Percentiles rank a stretch among this genome's conserved stretches.
These are phyloP conservation scores for Hymenopus coronatus DNA, from an alignment of 2,888 invertebrate species.

Conservation along the genomic window DNA sequence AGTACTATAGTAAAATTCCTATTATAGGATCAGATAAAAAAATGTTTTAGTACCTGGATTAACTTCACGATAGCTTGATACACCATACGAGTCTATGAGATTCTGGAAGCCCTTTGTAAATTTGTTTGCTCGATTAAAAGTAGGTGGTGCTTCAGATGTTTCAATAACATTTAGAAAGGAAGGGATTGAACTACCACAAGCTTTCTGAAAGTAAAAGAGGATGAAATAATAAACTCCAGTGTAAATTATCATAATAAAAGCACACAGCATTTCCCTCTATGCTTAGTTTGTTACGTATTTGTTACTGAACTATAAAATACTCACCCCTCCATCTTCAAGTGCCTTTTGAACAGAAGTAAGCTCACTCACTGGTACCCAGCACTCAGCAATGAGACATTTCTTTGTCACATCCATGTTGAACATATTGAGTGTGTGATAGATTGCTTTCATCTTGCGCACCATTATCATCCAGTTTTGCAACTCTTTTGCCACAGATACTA, in stretches of 20 bases:
- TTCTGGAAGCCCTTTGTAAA: constrained; percentile 92
- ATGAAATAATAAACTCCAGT: background rate
- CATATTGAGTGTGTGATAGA: constrained; percentile 89
- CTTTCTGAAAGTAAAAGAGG: constrained; percentile 49
- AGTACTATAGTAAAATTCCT: constrained; percentile 95
- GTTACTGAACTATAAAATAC: constrained; percentile 40
- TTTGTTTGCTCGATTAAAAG: constrained; percentile 87
- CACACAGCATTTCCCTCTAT: too few species aligned
- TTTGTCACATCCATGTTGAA: constrained; percentile 89
- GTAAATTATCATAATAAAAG: background rate
- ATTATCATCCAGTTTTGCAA: constrained; percentile 85
- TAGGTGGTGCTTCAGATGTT: constrained; percentile 78
- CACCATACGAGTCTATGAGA: constrained; percentile 90
- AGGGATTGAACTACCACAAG: constrained; percentile 82
- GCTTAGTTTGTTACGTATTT: too few species aligned
- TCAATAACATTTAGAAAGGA: constrained; percentile 90
- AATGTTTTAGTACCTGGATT: constrained; percentile 66
- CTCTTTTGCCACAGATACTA: constrained; percentile 82
- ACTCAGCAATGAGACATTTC: constrained; percentile 86
- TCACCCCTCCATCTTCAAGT: constrained; percentile 75
- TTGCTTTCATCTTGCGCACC: constrained; percentile 87
- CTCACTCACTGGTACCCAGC: constrained; percentile 78
- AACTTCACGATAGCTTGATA: constrained; percentile 87
- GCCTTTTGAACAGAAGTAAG: constrained; percentile 72
- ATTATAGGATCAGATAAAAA: constrained; percentile 58